phyloP scores from a whole-genome alignment of 2,113 vertebrate species.

The Indri indri region DNA sequence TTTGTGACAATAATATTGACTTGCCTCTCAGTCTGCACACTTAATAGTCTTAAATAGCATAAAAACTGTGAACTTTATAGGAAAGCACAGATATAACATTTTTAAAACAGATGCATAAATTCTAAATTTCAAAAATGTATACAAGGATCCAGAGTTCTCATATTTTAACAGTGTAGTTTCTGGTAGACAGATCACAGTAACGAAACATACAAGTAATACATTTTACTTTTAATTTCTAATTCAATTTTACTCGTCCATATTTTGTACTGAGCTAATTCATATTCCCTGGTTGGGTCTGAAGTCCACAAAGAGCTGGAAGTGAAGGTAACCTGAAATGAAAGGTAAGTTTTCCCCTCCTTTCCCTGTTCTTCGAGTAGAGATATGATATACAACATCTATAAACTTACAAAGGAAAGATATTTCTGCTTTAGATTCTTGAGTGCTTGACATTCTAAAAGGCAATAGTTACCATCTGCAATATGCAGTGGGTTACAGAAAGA shows the following conservation, averaged over 20 bases:
- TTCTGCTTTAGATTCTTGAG: neutral
- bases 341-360: neutral
- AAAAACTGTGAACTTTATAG: neutral
- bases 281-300: neutral
- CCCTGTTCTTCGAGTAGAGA: neutral
- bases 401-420: neutral
- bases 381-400: neutral
- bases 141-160: neutral
- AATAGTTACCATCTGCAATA: neutral
- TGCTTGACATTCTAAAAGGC: neutral
- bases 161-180: constrained; percentile 32
- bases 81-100: neutral
- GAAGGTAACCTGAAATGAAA: neutral
- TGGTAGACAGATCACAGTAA: neutral
- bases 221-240: constrained; percentile 30
- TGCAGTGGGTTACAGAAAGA: neutral
- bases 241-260: neutral
- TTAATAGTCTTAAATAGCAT: neutral
- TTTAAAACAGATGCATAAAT: constrained; percentile 34
- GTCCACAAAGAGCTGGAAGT: neutral
- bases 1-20: neutral
- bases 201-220: neutral
- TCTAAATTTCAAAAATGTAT: constrained; percentile 23
- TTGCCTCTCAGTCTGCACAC: neutral
- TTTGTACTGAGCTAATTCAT: constrained; percentile 24